A percentile compares a stretch with the other conserved stretches of the same genome.
These are phyloP conservation scores for Drosophila lacertosa DNA, from an alignment of 1,140 invertebrate genomes.

Conservation along the genomic window DNA sequence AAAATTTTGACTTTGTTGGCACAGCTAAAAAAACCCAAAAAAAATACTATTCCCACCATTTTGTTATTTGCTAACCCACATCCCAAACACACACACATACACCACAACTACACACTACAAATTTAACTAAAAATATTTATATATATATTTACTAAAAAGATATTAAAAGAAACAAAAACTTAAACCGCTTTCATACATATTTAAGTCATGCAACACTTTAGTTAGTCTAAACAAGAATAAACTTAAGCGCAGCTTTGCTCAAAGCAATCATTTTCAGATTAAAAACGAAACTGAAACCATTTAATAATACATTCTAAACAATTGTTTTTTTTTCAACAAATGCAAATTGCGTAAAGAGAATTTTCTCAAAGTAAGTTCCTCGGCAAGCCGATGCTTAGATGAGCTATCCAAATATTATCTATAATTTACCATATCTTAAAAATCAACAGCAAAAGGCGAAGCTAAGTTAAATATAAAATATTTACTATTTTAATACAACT, in stretches of 20 bases:
- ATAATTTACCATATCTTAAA: no score
- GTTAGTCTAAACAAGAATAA: slow-evolving; percentile 32
- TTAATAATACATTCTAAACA: not conserved
- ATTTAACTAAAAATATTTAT: slow-evolving; percentile 18
- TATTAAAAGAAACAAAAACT: slow-evolving; percentile 19
- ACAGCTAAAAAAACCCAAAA: slow-evolving; percentile 20
- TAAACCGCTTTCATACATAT: slow-evolving; percentile 41
- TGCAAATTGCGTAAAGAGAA: not conserved
- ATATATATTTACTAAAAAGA: slow-evolving; percentile 38
- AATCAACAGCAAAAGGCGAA: no score
- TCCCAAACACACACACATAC: slow-evolving; percentile 27
- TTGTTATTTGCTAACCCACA: slow-evolving; percentile 37
- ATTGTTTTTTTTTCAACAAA: not conserved
- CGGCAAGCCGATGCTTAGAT: slow-evolving; percentile 8
- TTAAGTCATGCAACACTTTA: slow-evolving; percentile 42
- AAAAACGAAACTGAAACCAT: slow-evolving; percentile 6
- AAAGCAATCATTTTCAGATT: not conserved
- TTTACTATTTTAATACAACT: no score
- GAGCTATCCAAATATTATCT: slow-evolving; percentile 6
- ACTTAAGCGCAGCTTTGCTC: slow-evolving; percentile 2
- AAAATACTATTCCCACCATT: slow-evolving; percentile 25
- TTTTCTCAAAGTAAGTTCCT: not conserved
- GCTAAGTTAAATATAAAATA: no score
- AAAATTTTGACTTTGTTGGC: slow-evolving; percentile 33
- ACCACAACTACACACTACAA: slow-evolving; percentile 13